A percentile compares a stretch with the other conserved stretches of the same genome.
phyloP scores from a whole-genome alignment of 2,113 vertebrate genomes.

The Anguilla japonica region DNA sequence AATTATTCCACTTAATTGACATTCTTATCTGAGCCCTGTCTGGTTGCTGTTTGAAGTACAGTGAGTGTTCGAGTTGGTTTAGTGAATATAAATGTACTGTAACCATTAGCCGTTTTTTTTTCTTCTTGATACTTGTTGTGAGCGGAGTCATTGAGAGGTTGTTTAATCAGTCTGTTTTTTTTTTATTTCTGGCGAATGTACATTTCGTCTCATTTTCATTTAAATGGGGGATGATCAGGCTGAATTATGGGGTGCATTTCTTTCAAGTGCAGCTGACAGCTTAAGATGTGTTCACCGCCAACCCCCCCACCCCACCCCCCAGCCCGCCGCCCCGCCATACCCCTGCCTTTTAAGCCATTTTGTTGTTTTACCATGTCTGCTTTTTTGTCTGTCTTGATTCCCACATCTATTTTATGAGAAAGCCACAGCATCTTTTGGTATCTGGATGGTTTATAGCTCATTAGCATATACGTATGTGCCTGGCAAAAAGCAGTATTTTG shows the following conservation, averaged over 20 bases:
- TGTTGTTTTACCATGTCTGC: background rate
- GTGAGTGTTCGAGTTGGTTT: conserved; percentile 32
- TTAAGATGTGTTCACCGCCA: background rate
- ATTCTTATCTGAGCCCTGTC: conserved; percentile 30
- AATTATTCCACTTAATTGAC: conserved; percentile 42
- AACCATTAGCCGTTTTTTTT: conserved; percentile 21
- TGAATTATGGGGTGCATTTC: background rate
- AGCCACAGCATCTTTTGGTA: too few relatives aligned
- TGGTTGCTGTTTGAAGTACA: conserved; percentile 35
- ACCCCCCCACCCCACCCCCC: too few relatives aligned
- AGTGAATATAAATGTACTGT: conserved; percentile 22
- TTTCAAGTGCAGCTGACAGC: background rate
- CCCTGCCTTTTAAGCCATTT: background rate
- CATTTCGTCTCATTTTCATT: background rate
- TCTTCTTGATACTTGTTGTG: conserved; percentile 29
- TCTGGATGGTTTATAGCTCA: background rate
- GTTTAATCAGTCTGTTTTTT: background rate
- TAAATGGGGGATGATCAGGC: background rate
- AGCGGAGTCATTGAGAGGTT: background rate
- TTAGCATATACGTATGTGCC: background rate
- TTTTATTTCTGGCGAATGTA: background rate
- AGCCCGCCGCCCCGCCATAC: too few relatives aligned
- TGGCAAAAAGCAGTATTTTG: background rate
- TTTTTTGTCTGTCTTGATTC: background rate
- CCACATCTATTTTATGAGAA: background rate